Conservation (phyloP, 2,888 invertebrate species). For the Agriopis leucophaearia region DNA sequence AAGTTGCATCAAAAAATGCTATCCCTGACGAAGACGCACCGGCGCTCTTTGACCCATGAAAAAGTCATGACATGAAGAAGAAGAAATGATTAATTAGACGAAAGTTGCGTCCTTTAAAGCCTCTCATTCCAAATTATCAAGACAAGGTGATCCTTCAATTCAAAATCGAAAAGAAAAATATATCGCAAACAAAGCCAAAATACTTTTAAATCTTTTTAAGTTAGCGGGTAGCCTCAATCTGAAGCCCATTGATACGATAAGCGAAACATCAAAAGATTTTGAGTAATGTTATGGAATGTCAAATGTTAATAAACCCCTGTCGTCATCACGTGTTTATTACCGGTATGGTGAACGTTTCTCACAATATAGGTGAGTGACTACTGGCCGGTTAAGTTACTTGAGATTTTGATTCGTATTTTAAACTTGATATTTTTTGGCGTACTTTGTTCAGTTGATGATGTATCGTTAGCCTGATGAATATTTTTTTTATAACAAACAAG, state of each 20-base stretch:
- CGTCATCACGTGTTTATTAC: conserved; percentile 68
- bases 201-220: conserved; percentile 25
- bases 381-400: conserved; percentile 7
- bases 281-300: conserved; percentile 53
- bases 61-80: no score
- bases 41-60: no score
- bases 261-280: conserved; percentile 51
- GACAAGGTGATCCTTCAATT: conserved; percentile 5
- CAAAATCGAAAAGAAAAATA: conserved; percentile 4
- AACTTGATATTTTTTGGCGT: neutral
- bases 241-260: conserved; percentile 36
- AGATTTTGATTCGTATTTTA: neutral
- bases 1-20: no score
- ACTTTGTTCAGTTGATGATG: no score
- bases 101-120: neutral
- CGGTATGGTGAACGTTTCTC: conserved; percentile 51
- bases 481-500: no score
- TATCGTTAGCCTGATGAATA: no score
- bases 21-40: no score
- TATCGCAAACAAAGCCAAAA: conserved; percentile 21
- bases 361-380: conserved; percentile 43
- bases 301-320: conserved; percentile 68
- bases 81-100: neutral
- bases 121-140: neutral
- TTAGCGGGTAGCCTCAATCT: conserved; percentile 38